Percentiles rank a stretch among this genome's conserved stretches.
phyloP scores from a whole-genome alignment of 2,113 vertebrate species.

The Conger conger region DNA sequence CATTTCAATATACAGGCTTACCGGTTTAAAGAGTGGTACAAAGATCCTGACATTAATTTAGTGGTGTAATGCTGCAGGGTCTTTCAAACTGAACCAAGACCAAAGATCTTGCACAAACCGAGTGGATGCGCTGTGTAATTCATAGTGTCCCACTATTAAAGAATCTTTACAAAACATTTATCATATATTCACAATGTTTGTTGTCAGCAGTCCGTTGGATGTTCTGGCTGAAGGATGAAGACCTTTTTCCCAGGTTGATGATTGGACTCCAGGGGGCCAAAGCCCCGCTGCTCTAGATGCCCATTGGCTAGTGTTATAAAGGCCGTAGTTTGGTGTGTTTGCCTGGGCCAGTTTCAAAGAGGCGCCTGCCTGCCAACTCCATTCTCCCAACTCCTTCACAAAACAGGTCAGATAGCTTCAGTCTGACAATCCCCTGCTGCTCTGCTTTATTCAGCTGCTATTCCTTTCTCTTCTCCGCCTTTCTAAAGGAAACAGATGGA shows the following conservation, averaged over 20 bases:
- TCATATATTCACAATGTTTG: neutral
- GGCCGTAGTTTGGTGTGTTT: neutral
- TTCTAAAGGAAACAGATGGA: constrained; percentile 62
- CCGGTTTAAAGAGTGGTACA: neutral
- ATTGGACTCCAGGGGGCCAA: neutral
- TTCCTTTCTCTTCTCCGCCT: constrained; percentile 58
- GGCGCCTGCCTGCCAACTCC: constrained; percentile 48
- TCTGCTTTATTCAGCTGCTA: constrained; percentile 62
- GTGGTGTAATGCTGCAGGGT: too few relatives aligned
- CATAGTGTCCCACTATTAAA: neutral
- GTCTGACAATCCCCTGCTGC: constrained; percentile 66
- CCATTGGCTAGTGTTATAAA: constrained; percentile 6
- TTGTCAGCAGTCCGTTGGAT: neutral
- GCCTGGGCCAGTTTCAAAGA: constrained; percentile 46
- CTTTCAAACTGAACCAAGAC: neutral
- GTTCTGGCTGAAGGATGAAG: constrained; percentile 11
- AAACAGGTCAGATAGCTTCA: constrained; percentile 64
- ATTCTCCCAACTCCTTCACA: constrained; percentile 48
- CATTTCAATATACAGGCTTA: neutral
- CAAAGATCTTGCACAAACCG: neutral
- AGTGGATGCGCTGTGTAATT: neutral
- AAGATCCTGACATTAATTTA: too few relatives aligned
- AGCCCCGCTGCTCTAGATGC: constrained; percentile 17
- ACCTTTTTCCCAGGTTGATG: constrained; percentile 25
- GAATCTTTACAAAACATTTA: neutral